Conservation (phyloP, 92 coral and sea anemone genomes). For the Siderastrea radians region DNA sequence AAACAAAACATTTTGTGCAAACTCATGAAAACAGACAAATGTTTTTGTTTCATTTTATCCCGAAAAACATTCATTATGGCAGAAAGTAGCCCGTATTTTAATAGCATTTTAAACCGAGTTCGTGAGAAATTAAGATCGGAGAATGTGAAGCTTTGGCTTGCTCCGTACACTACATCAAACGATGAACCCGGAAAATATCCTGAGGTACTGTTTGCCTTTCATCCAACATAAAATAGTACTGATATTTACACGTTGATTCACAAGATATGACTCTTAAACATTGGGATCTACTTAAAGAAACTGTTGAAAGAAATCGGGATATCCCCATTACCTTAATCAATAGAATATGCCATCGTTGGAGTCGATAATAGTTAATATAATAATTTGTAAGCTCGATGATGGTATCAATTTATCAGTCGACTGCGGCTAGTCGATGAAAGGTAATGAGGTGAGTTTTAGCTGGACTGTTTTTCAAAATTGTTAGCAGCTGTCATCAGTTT, state of each 20-base stretch:
- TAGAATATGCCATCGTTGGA: too few species aligned
- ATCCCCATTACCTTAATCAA: neutral
- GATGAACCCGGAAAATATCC: slow-evolving; percentile 74
- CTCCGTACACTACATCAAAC: slow-evolving; percentile 83
- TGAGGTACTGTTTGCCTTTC: slow-evolving; percentile 54
- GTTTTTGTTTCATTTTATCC: neutral
- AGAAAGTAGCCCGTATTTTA: slow-evolving; percentile 57
- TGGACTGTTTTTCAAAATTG: too few species aligned
- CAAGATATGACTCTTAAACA: neutral
- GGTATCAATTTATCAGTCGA: too few species aligned
- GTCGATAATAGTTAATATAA: too few species aligned
- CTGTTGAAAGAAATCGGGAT: too few species aligned
- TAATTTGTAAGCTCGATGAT: too few species aligned
- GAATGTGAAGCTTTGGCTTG: slow-evolving; percentile 87
- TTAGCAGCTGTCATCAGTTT: too few species aligned
- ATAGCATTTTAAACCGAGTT: slow-evolving; percentile 66
- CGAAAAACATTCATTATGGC: slow-evolving; percentile 41
- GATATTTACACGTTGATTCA: neutral
- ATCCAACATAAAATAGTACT: neutral
- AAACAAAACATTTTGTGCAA: slow-evolving; percentile 16
- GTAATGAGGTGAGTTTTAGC: too few species aligned
- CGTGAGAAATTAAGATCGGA: slow-evolving; percentile 88
- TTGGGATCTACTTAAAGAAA: too few species aligned
- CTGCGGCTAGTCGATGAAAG: too few species aligned
- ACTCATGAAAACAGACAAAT: slow-evolving; percentile 4